Evolutionary conservation across 2,797 vertebrate genomes (phyloP).

Genomic region (Microhierax caerulescens): DNA sequence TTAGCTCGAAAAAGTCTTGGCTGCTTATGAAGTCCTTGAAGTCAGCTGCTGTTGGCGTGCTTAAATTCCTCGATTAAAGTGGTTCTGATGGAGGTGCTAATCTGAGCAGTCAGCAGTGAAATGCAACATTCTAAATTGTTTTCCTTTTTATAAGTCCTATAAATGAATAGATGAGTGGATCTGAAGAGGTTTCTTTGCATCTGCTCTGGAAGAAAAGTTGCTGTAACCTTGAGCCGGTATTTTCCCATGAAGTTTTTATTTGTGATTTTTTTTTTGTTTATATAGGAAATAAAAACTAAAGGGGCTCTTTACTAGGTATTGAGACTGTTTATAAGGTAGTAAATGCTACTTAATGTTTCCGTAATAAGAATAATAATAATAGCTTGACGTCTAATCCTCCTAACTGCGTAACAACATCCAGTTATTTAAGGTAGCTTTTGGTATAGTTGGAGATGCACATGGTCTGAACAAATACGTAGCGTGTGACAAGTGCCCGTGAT

Average conservation of each 20-base stretch:
- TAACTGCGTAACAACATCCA: neutral
- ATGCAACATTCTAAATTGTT: neutral
- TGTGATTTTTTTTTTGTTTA: neutral
- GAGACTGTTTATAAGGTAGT: neutral
- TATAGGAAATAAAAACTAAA: neutral
- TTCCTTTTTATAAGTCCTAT: neutral
- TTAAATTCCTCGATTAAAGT: rapidly evolving
- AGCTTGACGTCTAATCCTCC: neutral
- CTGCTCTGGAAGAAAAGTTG: neutral
- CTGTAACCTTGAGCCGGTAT: neutral
- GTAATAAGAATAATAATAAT: neutral
- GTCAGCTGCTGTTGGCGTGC: neutral
- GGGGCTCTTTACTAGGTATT: neutral
- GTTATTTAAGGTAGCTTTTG: neutral
- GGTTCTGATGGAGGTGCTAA: neutral
- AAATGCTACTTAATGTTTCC: neutral
- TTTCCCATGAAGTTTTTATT: neutral
- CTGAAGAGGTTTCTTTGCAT: neutral
- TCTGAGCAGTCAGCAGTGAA: neutral
- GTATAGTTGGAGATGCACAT: neutral
- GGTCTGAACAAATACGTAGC: neutral
- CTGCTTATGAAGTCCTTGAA: neutral
- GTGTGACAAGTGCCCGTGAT: rapidly evolving
- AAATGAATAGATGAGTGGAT: neutral
- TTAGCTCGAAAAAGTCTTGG: neutral